Evolutionary conservation across 2,113 vertebrate species (phyloP), one percentile per base, ranked within the genome.

Genomic region (Sylvietta virens): DNA sequence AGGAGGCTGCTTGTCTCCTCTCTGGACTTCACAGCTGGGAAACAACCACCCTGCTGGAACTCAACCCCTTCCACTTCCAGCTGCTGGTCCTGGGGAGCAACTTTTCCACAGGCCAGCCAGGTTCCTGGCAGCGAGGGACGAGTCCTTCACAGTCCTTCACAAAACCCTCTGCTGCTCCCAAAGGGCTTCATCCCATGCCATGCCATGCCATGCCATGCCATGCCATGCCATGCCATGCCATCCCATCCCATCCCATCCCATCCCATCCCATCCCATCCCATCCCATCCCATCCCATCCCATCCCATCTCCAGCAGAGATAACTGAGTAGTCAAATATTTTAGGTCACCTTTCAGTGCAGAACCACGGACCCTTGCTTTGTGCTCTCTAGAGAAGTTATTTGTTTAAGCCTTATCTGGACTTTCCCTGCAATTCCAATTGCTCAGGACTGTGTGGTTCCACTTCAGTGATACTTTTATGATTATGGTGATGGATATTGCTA

Each of bases 311-410:
- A 62, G n/a, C 45, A 84, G 40, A 81, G 30, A 54, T 76, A 92
- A 86, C 17, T 2, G 24, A 90, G 22, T 28, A 84, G 22, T 19
- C 85, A 86, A 44, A 82, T 50, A 77, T 30, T 78, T 82, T 3
- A 74, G 48, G 74, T 66, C 90, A 91, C 47, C 71, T 94, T 90
- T 95, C 93, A 70, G 74, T 82, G 51, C 71, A 51, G 39, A 31
- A 44, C 5, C 6, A 42, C 1, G 1, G 56, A 13, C 61, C 53
- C 16, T 42, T 33, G 39, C 48, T 57, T 39, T 62, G 51, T 89
- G 51, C 27, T 76, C 21, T 72, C 54, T 28, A 53, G 24, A 51
- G 17, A 70, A 91, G 35, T 66, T 70, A 23, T 60, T 91, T 90
- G 56, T 28, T 95, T 97, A n/a, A 66, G 35, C 24, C 67, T 91